Evolutionary conservation across 2,113 vertebrate species (phyloP).

Genomic region (Toxotes jaculatrix): DNA sequence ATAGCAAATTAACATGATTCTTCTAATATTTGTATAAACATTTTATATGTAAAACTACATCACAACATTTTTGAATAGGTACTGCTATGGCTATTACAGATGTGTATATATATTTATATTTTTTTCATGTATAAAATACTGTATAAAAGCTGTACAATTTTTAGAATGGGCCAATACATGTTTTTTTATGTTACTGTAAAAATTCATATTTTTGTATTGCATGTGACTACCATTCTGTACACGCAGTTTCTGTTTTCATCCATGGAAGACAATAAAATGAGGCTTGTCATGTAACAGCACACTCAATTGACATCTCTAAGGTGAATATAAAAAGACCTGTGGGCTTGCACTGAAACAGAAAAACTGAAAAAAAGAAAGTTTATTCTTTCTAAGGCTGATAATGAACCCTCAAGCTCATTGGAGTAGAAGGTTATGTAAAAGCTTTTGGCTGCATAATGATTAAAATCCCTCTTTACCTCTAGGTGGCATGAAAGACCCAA

Average conservation of each 20-base stretch:
- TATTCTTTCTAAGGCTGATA: neutral
- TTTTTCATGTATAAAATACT: slow-evolving; percentile 83
- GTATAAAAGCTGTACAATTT: slow-evolving; percentile 81
- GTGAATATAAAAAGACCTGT: too few species aligned
- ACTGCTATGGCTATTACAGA: slow-evolving; percentile 81
- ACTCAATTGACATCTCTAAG: neutral
- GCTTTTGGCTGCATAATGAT: neutral
- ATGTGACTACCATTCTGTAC: slow-evolving; percentile 85
- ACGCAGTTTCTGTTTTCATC: slow-evolving; percentile 85
- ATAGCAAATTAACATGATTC: slow-evolving; percentile 78
- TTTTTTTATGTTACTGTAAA: slow-evolving; percentile 85
- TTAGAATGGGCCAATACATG: slow-evolving; percentile 83
- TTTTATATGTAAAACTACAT: slow-evolving; percentile 84
- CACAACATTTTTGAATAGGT: slow-evolving; percentile 82
- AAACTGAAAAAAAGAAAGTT: neutral
- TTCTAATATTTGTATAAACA: slow-evolving; percentile 85
- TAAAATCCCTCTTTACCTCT: slow-evolving; percentile 46
- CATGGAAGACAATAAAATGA: slow-evolving; percentile 85
- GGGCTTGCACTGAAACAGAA: too few species aligned
- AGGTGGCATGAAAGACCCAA: slow-evolving; percentile 58
- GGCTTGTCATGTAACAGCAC: slow-evolving; percentile 78
- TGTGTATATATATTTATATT: slow-evolving; percentile 85
- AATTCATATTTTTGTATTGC: slow-evolving; percentile 90
- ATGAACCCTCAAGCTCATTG: neutral
- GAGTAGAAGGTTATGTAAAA: neutral